These are phyloP conservation scores for Littorina saxatilis DNA, from an alignment of 1,140 invertebrate genomes.

Conservation along the genomic window DNA sequence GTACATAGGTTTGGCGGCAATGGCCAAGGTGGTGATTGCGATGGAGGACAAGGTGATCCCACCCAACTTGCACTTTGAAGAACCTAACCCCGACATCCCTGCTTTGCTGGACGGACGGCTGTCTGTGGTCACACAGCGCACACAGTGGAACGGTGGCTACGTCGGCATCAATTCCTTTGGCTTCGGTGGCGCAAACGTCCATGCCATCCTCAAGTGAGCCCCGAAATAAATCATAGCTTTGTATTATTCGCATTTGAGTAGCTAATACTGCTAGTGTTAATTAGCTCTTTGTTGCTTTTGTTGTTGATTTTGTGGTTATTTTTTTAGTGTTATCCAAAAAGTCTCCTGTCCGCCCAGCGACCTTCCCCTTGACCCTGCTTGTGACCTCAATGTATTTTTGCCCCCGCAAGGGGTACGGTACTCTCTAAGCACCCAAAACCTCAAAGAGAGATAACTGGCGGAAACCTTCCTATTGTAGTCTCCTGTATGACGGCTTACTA, in stretches of 20 bases:
- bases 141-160: slow-evolving; percentile 89
- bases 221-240: neutral
- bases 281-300: neutral
- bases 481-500: no score
- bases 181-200: slow-evolving; percentile 97
- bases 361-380: no score
- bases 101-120: slow-evolving; percentile 90
- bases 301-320: neutral
- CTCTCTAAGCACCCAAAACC: no score
- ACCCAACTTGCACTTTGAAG: slow-evolving; percentile 91
- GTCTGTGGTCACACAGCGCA: slow-evolving; percentile 89
- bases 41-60: slow-evolving; percentile 93
- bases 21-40: slow-evolving; percentile 92
- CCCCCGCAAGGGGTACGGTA: no score
- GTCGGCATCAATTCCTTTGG: slow-evolving; percentile 96
- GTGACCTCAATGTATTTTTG: no score
- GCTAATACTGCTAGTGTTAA: neutral
- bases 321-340: no score
- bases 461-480: no score
- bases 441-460: no score
- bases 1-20: slow-evolving; percentile 84
- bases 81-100: slow-evolving; percentile 92
- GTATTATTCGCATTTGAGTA: no score
- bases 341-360: no score
- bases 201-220: slow-evolving; percentile 86